Conservation (phyloP, 2,888 invertebrate species). For the Apamea crenata region DNA sequence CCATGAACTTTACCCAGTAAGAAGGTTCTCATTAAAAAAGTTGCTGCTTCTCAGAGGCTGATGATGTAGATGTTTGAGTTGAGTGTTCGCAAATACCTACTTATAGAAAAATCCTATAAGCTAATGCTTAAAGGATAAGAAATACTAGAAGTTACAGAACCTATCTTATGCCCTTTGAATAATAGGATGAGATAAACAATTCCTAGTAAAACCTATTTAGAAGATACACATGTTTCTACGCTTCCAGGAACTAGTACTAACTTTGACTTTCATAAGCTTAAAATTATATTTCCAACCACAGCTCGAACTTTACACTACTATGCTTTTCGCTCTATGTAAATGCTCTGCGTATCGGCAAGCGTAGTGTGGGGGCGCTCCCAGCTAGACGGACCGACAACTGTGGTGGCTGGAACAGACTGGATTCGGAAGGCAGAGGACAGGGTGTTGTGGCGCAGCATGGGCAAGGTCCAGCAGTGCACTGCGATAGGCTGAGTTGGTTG, state of each 20-base stretch:
- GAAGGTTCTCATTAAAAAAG: neutral
- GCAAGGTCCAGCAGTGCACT: no score
- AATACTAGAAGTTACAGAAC: neutral
- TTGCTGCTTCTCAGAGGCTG: neutral
- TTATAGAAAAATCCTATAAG: neutral
- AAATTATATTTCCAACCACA: neutral
- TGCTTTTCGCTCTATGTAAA: neutral
- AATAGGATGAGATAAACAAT: neutral
- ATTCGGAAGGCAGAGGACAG: no score
- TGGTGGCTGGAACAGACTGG: no score
- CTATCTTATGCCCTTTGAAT: neutral
- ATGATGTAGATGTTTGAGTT: neutral
- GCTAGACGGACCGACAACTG: no score
- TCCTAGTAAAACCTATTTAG: neutral
- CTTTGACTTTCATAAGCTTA: neutral
- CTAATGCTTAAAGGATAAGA: neutral
- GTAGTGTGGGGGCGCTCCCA: no score
- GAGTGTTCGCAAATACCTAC: neutral
- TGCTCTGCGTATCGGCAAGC: no score
- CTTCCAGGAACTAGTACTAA: neutral
- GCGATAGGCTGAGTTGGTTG: no score
- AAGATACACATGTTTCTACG: neutral
- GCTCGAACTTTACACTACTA: constrained; percentile 3
- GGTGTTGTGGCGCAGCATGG: no score
- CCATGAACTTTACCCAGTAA: neutral